Evolutionary conservation across 2,888 invertebrate species (phyloP).

Genomic region (Oxyteleia sp.): DNA sequence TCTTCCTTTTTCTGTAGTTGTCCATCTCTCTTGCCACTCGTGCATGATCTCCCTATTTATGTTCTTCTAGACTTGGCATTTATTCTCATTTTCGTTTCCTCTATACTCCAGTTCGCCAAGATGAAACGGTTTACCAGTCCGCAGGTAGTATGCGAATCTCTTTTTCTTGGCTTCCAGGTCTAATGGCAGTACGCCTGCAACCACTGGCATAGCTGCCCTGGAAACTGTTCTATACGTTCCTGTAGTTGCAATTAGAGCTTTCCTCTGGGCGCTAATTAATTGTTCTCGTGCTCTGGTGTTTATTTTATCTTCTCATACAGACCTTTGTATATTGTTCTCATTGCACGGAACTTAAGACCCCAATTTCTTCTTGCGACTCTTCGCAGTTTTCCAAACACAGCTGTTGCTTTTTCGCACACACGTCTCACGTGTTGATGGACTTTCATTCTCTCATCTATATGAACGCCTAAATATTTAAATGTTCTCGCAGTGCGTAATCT

Average conservation of each 20-base stretch:
- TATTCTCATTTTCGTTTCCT: too few species aligned
- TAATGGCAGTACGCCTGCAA: conserved; percentile 25
- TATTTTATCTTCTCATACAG: conserved; percentile 37
- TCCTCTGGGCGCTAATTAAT: conserved; percentile 15
- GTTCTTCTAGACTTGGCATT: too few species aligned
- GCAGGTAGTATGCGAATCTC: background rate
- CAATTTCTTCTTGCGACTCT: conserved; percentile 54
- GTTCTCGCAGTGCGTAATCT: background rate
- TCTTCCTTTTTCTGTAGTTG: conserved; percentile 29
- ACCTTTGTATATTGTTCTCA: conserved; percentile 58
- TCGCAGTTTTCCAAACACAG: background rate
- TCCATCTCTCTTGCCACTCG: conserved; percentile 44
- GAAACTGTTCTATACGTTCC: conserved; percentile 40
- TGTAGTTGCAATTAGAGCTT: background rate
- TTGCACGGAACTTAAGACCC: conserved; percentile 40
- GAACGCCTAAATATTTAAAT: conserved; percentile 40
- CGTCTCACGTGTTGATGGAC: conserved; percentile 36
- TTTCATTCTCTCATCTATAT: conserved; percentile 32
- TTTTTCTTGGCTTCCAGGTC: conserved; percentile 20
- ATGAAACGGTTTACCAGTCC: too few species aligned
- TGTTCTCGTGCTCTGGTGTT: background rate
- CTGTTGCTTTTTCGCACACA: conserved; percentile 11
- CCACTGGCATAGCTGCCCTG: conserved; percentile 23
- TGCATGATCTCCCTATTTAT: background rate
- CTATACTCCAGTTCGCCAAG: too few species aligned